Evolutionary conservation across 1,140 invertebrate species (phyloP).

Genomic region (Lepidurus packardi): DNA sequence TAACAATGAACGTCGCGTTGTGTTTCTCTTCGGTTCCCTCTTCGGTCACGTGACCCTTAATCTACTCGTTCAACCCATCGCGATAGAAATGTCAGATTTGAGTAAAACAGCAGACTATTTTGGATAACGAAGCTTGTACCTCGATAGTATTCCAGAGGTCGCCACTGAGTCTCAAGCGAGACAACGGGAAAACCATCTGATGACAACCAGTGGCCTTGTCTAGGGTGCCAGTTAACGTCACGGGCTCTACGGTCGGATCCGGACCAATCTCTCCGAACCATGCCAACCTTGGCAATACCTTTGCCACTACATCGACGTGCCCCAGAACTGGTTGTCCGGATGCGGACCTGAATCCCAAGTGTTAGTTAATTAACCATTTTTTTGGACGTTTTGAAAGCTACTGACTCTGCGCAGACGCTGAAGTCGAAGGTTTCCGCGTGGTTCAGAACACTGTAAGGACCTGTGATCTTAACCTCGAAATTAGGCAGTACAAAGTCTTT

Average conservation of each 20-base stretch:
- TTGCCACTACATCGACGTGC: conserved; percentile 27
- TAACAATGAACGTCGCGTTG: conserved; percentile 48
- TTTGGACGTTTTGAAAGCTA: neutral
- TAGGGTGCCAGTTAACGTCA: neutral
- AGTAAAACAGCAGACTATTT: neutral
- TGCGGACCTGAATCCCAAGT: conserved; percentile 34
- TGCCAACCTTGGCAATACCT: conserved; percentile 14
- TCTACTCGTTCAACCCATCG: neutral
- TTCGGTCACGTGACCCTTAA: conserved; percentile 50
- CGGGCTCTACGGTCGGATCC: neutral
- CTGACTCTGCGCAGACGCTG: neutral
- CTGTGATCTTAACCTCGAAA: conserved; percentile 58
- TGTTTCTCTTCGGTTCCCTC: conserved; percentile 56
- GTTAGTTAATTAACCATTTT: neutral
- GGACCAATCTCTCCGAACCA: neutral
- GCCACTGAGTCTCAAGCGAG: neutral
- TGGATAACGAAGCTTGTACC: neutral
- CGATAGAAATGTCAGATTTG: neutral
- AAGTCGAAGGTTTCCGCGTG: conserved; percentile 41
- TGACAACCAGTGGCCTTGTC: neutral
- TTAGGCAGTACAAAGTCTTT: conserved; percentile 59
- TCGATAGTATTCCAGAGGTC: neutral
- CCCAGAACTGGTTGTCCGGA: conserved; percentile 40
- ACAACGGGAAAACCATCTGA: neutral
- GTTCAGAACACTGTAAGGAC: conserved; percentile 54